These are phyloP conservation scores for Elmis aenea DNA, from an alignment of 2,888 invertebrate genomes.

Conservation along the genomic window DNA sequence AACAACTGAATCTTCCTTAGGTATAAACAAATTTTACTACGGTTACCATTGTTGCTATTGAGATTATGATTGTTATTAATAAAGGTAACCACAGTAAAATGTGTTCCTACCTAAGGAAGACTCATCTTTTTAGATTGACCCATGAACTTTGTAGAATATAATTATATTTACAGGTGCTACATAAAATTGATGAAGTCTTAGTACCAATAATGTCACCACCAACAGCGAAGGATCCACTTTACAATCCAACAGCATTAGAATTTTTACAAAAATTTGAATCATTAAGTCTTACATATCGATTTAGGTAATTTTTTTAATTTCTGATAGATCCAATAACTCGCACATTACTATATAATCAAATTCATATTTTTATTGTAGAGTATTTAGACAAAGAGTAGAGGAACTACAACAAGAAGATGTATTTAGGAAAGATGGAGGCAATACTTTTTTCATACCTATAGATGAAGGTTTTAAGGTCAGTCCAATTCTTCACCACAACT, in stretches of 20 bases:
- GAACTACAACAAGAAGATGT: constrained; percentile 68
- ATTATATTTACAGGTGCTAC: constrained; percentile 79
- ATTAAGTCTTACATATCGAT: constrained; percentile 67
- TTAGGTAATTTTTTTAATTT: constrained; percentile 65
- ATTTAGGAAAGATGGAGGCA: constrained; percentile 71
- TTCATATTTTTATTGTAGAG: too few species aligned
- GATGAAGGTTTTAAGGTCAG: constrained; percentile 84
- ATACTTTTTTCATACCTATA: constrained; percentile 87
- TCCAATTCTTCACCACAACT: constrained; percentile 9
- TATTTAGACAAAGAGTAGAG: constrained; percentile 70
- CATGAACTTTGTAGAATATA: too few species aligned
- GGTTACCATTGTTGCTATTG: too few species aligned
- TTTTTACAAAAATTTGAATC: constrained; percentile 74
- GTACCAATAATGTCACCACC: constrained; percentile 67
- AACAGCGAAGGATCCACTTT: constrained; percentile 56
- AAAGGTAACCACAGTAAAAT: too few species aligned
- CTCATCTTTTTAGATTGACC: too few species aligned
- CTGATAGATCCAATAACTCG: constrained; percentile 5
- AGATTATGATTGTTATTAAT: too few species aligned
- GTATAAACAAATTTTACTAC: too few species aligned
- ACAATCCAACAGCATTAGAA: constrained; percentile 76
- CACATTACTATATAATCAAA: too few species aligned
- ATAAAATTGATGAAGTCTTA: constrained; percentile 83
- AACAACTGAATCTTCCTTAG: too few species aligned
- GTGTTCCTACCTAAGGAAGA: too few species aligned